Conservation (phyloP, 2,888 invertebrate genomes). For the Sesia bembeciformis region DNA sequence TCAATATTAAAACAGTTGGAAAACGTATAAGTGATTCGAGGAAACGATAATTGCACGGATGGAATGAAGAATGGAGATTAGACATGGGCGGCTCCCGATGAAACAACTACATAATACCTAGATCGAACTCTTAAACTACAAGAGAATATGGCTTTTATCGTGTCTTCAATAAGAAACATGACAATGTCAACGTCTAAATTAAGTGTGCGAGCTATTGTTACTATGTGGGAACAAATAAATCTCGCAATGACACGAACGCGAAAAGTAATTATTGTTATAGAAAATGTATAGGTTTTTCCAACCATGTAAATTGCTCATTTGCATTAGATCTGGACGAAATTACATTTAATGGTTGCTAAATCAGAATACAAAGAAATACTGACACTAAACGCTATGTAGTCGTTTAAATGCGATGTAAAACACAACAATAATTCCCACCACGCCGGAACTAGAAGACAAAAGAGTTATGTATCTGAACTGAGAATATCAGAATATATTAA, state of each 20-base stretch:
- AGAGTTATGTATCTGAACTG: neutral
- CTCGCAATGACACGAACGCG: conserved; percentile 41
- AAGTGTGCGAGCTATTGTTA: no score
- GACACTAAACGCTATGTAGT: neutral
- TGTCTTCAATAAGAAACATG: no score
- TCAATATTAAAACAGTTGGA: conserved; percentile 30
- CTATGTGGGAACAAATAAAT: conserved; percentile 58
- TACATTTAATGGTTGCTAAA: neutral
- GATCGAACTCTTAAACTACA: neutral
- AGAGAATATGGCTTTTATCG: no score
- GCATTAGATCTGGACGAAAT: conserved; percentile 2
- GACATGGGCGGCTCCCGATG: conserved; percentile 20
- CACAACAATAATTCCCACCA: neutral
- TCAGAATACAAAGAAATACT: neutral
- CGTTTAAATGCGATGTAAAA: neutral
- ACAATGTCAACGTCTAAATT: no score
- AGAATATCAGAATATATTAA: neutral
- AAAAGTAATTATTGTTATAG: conserved; percentile 31
- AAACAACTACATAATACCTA: conserved; percentile 3
- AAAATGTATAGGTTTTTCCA: conserved; percentile 34
- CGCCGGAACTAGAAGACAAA: neutral
- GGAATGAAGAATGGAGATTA: conserved; percentile 35
- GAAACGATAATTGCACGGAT: conserved; percentile 39
- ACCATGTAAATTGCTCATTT: conserved; percentile 8
- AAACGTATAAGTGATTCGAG: conserved; percentile 29